Base-by-base conservation (phyloP, 1,140 invertebrate species). In the Andrena cerasifolii region DNA sequence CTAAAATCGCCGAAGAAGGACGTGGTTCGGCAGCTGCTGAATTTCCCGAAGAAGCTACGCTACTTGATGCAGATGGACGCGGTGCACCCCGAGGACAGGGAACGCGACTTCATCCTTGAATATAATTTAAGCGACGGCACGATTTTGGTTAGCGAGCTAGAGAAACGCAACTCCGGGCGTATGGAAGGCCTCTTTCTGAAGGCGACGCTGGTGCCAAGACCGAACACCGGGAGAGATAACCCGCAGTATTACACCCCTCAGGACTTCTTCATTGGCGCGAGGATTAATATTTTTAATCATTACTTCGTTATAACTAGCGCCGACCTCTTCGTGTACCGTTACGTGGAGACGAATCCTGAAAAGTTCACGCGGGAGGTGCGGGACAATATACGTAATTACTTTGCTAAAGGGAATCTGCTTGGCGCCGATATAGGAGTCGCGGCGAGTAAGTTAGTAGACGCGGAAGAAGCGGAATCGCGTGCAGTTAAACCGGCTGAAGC, bases 1-100 rank as follows among this genome's bases (percentile, higher is more conserved):
- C 95, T 95, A 4, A 95, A 96, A 86, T 93, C 94, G 1, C 95
- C 95, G 0, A 95, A 94, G 85, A 96, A 95, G 83, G 94, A 96
- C 82, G 88, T 95, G 43, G 93, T 96, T 66, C 94, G 94, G 77
- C 95, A 95, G 81, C 91, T 95, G 12, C 87, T 94, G 0, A 95
- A 96, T 88, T 85, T 89, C 90, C 94, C 71, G 91, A 94, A 87
- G 94, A 96, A 93, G 89, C 88, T 95, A 0, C 93, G 95, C 6
- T 96, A 96, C 81, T 93, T 93, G 2, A 94, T 95, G 86, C 92
- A 93, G 59, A 93, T 96, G 90, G 94, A 95, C 73, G 94, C 93
- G 45, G 94, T 95, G 1, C 94, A 96, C 88, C 95, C 95, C 0
- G 96, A 96, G 86, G 95, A 96, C 80, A 86, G 92, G 45, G 93